These are phyloP conservation scores for Ifrita kowaldi DNA, from an alignment of 2,113 vertebrate genomes.

Conservation along the genomic window DNA sequence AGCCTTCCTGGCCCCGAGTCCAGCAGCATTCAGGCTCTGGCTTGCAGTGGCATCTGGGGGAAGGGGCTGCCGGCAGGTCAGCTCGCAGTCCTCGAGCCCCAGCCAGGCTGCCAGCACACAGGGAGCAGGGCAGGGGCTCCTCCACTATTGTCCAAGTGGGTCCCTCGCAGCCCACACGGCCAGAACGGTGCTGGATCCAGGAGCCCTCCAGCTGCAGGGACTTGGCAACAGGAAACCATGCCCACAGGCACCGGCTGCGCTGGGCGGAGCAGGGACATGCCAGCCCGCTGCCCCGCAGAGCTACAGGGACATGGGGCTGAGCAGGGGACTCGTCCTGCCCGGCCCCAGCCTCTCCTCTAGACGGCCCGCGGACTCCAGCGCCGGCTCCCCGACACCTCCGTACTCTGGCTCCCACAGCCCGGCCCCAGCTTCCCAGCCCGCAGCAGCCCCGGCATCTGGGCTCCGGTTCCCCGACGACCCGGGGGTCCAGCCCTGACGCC, in stretches of 20 bases:
- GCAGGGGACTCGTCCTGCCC: not conserved
- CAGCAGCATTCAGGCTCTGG: not conserved
- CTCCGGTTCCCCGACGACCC: not conserved
- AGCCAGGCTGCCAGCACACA: rapidly evolving
- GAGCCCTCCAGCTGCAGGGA: not conserved
- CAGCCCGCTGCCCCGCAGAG: rapidly evolving
- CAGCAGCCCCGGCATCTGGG: too few species aligned
- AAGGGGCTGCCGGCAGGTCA: not conserved
- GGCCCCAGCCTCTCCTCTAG: too few species aligned
- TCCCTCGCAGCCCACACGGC: not conserved
- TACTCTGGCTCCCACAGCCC: not conserved
- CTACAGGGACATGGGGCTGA: rapidly evolving
- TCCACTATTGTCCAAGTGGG: rapidly evolving
- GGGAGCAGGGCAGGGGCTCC: not conserved
- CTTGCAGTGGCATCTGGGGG: not conserved
- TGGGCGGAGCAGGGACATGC: rapidly evolving
- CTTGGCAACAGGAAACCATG: not conserved
- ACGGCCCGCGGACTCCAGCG: rapidly evolving
- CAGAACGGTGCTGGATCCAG: rapidly evolving
- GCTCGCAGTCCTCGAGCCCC: not conserved
- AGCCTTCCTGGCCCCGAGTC: not conserved
- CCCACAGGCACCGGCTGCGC: rapidly evolving
- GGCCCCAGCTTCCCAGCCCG: not conserved
- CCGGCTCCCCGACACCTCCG: rapidly evolving
- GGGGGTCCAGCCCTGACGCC: not conserved